These are phyloP conservation scores for Lycaon pictus DNA, from an alignment of 2,113 vertebrate genomes.

Conservation along the genomic window DNA sequence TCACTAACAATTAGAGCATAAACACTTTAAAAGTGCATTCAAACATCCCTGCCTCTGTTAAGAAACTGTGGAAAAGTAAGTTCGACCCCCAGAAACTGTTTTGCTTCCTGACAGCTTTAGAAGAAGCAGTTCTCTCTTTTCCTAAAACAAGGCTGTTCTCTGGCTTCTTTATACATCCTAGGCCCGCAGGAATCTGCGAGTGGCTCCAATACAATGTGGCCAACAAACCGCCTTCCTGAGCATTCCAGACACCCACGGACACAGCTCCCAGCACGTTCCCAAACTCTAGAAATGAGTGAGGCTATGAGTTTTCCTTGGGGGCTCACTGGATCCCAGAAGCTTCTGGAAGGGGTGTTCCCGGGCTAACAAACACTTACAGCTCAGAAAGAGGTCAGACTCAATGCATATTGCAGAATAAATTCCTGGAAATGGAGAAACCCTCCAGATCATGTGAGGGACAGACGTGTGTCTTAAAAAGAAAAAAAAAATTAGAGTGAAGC, in stretches of 20 bases:
- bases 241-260: constrained; percentile 2
- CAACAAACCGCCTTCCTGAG: neutral
- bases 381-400: neutral
- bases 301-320: neutral
- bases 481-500: neutral
- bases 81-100: neutral
- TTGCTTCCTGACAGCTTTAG: neutral
- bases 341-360: neutral
- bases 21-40: neutral
- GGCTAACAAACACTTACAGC: neutral
- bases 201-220: neutral
- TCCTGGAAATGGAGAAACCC: constrained; percentile 16
- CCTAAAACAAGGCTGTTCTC: neutral
- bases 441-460: neutral
- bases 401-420: neutral
- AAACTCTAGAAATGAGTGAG: neutral
- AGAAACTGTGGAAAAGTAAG: neutral
- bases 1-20: neutral
- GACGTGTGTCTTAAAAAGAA: neutral
- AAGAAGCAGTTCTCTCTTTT: neutral
- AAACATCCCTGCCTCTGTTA: neutral
- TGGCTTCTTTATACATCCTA: neutral
- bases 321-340: neutral
- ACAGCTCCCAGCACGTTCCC: neutral
- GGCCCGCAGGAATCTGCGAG: neutral